These are phyloP conservation scores for Tupaia chinensis DNA, from an alignment of 2,113 vertebrate genomes.

Conservation along the genomic window DNA sequence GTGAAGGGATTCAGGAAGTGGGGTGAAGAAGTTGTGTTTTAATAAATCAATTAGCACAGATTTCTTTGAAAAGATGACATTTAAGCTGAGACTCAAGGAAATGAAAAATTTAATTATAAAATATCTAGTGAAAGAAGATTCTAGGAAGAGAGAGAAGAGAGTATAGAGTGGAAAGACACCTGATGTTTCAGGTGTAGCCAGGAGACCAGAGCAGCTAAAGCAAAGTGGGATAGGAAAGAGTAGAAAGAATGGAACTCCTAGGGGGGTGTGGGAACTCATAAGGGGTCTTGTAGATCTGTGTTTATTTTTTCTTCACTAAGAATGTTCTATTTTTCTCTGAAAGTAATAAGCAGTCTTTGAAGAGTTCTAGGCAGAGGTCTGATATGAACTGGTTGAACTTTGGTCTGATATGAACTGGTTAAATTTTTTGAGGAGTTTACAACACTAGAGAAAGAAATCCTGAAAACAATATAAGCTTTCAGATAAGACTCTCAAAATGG, in stretches of 20 bases:
- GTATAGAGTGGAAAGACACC: neutral
- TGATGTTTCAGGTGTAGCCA: neutral
- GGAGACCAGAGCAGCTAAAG: neutral
- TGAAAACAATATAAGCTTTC: neutral
- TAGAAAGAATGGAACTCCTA: too few species aligned
- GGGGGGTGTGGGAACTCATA: rapidly evolving
- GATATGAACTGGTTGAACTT: neutral
- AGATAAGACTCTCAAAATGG: neutral
- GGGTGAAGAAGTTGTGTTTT: neutral
- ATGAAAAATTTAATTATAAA: neutral
- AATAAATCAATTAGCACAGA: neutral
- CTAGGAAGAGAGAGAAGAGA: neutral
- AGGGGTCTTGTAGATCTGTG: rapidly evolving
- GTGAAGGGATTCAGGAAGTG: neutral
- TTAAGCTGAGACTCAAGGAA: neutral
- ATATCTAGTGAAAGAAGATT: neutral
- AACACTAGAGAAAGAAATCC: neutral
- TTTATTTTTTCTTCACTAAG: neutral
- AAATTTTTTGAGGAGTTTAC: neutral
- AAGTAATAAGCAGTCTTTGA: too few species aligned
- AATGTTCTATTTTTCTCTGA: neutral
- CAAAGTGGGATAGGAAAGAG: neutral
- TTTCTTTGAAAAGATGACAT: neutral
- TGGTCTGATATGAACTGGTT: neutral
- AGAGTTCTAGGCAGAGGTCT: neutral